Conservation (phyloP, 1,140 invertebrate genomes). For the Portunus trituberculatus region DNA sequence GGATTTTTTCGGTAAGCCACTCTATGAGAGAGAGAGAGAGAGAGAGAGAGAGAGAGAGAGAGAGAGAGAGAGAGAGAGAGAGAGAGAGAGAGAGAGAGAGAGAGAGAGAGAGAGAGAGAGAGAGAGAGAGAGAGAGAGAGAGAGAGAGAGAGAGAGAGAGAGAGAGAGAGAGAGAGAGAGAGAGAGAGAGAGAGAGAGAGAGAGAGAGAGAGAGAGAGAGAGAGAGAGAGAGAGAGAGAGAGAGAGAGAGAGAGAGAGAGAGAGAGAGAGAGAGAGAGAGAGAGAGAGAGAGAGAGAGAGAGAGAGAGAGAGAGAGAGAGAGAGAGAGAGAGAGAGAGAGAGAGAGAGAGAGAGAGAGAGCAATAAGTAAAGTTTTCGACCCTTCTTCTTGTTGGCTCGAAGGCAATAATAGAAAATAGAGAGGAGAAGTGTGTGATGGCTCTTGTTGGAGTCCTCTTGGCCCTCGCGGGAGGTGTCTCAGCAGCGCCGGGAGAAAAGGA, state of each 20-base stretch:
- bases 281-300: too few species aligned
- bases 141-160: slow-evolving; percentile 14
- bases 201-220: slow-evolving; percentile 21
- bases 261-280: too few species aligned
- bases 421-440: not conserved
- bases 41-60: not conserved
- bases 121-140: slow-evolving; percentile 20
- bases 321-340: slow-evolving; percentile 20
- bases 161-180: not conserved
- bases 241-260: too few species aligned
- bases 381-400: not conserved
- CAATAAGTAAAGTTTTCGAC: not conserved
- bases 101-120: not conserved
- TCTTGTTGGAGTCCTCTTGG: not conserved
- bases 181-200: slow-evolving; percentile 20
- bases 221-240: too few species aligned
- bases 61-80: slow-evolving; percentile 20
- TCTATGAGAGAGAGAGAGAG: not conserved
- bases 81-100: slow-evolving; percentile 14
- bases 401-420: not conserved
- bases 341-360: slow-evolving; percentile 20
- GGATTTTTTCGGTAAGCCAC: not conserved
- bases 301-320: not conserved
- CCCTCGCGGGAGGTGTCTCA: not conserved
- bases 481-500: not conserved